phyloP scores from a whole-genome alignment of 2,113 vertebrate genomes.

The Grus americana region DNA sequence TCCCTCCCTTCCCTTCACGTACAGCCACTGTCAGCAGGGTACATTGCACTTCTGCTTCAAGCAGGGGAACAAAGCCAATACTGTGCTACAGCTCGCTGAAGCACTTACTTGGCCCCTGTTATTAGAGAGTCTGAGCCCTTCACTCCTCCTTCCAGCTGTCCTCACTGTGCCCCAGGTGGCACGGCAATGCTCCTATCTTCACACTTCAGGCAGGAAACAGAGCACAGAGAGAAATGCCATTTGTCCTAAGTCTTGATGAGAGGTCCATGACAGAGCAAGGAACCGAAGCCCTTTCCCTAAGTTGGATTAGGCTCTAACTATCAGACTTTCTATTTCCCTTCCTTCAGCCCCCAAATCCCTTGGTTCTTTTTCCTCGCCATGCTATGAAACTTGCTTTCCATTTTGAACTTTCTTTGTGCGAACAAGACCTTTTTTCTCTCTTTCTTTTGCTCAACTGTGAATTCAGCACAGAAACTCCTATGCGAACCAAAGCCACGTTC shows the following conservation, averaged over 20 bases:
- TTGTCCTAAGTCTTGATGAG: conserved; percentile 47
- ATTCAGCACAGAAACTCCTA: neutral
- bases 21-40: conserved; percentile 51
- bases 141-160: conserved; percentile 60
- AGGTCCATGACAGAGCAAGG: conserved; percentile 27
- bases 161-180: conserved; percentile 60
- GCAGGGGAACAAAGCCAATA: conserved; percentile 42
- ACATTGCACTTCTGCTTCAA: conserved; percentile 49
- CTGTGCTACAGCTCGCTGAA: conserved; percentile 60
- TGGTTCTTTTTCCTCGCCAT: neutral
- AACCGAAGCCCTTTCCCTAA: conserved; percentile 30
- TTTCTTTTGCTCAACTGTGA: neutral
- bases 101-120: conserved; percentile 60
- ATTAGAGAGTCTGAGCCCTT: conserved; percentile 47
- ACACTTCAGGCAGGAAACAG: conserved; percentile 64
- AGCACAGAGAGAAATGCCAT: conserved; percentile 57
- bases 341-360: conserved; percentile 4
- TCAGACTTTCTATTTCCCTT: conserved; percentile 19
- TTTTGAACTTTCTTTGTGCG: neutral
- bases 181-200: conserved; percentile 47
- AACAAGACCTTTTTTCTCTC: neutral
- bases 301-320: conserved; percentile 30
- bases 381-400: neutral
- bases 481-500: neutral
- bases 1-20: neutral